phyloP scores from a whole-genome alignment of 2,888 invertebrate genomes.

The Incurvaria masculella region DNA sequence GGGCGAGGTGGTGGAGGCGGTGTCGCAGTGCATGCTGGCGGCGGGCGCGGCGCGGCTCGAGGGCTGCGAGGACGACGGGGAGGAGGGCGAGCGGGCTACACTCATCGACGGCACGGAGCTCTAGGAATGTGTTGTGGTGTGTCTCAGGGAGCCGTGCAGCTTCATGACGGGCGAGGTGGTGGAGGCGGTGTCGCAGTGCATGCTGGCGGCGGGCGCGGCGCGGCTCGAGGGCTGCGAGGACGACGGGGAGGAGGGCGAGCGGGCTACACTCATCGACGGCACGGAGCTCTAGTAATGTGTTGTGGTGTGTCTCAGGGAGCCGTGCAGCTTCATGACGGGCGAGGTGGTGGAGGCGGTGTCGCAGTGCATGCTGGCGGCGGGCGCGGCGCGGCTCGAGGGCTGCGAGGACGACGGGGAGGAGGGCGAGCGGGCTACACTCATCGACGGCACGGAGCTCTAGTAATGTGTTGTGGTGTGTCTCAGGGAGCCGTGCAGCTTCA shows the following conservation, averaged over 20 bases:
- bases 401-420: slow-evolving; percentile 72
- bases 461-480: too few species aligned
- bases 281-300: too few species aligned
- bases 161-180: slow-evolving; percentile 94
- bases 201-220: slow-evolving; percentile 90
- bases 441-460: too few species aligned
- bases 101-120: too few species aligned
- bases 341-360: slow-evolving; percentile 96
- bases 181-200: slow-evolving; percentile 93
- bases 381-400: slow-evolving; percentile 78
- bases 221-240: slow-evolving; percentile 73
- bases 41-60: slow-evolving; percentile 83
- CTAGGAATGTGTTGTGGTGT: too few species aligned
- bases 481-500: slow-evolving; percentile 84
- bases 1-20: slow-evolving; percentile 92
- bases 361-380: slow-evolving; percentile 93
- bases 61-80: slow-evolving; percentile 72
- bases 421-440: too few species aligned
- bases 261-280: too few species aligned
- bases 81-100: slow-evolving; percentile 73
- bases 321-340: slow-evolving; percentile 88
- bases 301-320: too few species aligned
- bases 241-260: slow-evolving; percentile 73
- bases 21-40: slow-evolving; percentile 93
- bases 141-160: slow-evolving; percentile 82